Evolutionary conservation across 2,888 invertebrate species (phyloP).

Genomic region (Deilephila elpenor): DNA sequence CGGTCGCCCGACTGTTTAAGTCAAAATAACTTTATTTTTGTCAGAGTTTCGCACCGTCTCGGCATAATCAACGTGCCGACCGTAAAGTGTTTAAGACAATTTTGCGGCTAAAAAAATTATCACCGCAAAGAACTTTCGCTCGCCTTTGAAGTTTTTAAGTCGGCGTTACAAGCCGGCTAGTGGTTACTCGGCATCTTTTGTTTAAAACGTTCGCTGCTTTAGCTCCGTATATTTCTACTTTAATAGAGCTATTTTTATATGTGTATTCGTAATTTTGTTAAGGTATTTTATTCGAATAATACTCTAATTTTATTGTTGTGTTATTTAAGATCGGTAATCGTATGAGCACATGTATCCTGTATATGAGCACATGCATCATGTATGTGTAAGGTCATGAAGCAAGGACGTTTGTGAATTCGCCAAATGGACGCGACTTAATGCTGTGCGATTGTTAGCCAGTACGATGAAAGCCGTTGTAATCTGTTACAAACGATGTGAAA

Average conservation of each 20-base stretch:
- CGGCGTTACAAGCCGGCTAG: conserved; percentile 39
- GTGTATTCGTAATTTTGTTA: background rate
- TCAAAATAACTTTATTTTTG: conserved; percentile 80
- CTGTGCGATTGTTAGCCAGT: conserved; percentile 33
- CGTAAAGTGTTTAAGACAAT: conserved; percentile 77
- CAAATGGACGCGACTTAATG: conserved; percentile 4
- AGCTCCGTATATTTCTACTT: background rate
- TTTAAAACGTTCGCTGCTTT: background rate
- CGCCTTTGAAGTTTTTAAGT: conserved; percentile 64
- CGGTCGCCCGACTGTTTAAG: conserved; percentile 66
- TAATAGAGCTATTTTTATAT: background rate
- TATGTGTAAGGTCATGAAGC: background rate
- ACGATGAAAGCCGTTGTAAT: conserved; percentile 47
- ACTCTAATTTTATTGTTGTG: background rate
- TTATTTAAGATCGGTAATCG: background rate
- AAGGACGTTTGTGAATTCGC: background rate
- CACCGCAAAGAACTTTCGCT: conserved; percentile 61
- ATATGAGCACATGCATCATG: background rate
- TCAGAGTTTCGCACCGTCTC: conserved; percentile 72
- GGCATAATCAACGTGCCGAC: conserved; percentile 72
- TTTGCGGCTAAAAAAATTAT: conserved; percentile 67
- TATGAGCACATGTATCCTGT: background rate
- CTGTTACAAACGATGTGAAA: conserved; percentile 72
- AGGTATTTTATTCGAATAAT: background rate
- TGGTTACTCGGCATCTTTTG: conserved; percentile 35